Conservation (phyloP, 2,797 vertebrate species). For the Vultur gryphus region DNA sequence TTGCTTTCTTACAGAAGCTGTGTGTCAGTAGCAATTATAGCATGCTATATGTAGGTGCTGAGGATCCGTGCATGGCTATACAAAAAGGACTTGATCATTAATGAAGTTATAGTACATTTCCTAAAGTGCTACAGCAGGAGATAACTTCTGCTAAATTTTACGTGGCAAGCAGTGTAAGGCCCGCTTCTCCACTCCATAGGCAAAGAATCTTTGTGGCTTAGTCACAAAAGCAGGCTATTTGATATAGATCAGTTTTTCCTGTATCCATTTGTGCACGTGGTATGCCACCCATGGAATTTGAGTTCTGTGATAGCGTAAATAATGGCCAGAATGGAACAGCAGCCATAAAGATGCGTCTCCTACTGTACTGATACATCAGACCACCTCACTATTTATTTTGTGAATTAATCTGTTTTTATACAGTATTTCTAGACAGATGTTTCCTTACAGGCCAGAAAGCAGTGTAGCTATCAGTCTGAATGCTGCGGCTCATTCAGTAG, state of each 20-base stretch:
- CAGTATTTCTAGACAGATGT: background rate
- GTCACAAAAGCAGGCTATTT: background rate
- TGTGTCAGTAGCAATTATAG: background rate
- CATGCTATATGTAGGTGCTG: background rate
- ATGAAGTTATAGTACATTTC: background rate
- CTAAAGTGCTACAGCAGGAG: background rate
- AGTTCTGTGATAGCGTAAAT: background rate
- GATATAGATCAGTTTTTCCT: background rate
- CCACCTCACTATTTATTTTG: background rate
- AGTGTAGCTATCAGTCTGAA: background rate
- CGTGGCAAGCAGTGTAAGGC: background rate
- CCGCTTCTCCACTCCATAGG: fast-evolving
- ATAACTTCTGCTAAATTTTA: background rate
- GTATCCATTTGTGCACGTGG: too few species aligned
- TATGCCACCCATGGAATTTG: background rate
- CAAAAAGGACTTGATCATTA: background rate
- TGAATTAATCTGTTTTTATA: background rate
- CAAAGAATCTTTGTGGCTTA: background rate
- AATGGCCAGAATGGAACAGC: background rate
- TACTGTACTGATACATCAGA: background rate
- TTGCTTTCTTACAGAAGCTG: background rate
- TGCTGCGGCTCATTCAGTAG: background rate
- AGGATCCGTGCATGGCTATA: background rate
- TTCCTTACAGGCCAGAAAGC: background rate
- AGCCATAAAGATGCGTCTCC: background rate